Evolutionary conservation across 2,797 vertebrate genomes (phyloP), one percentile per base, ranked within the genome.

Genomic region (Cynopterus sphinx): DNA sequence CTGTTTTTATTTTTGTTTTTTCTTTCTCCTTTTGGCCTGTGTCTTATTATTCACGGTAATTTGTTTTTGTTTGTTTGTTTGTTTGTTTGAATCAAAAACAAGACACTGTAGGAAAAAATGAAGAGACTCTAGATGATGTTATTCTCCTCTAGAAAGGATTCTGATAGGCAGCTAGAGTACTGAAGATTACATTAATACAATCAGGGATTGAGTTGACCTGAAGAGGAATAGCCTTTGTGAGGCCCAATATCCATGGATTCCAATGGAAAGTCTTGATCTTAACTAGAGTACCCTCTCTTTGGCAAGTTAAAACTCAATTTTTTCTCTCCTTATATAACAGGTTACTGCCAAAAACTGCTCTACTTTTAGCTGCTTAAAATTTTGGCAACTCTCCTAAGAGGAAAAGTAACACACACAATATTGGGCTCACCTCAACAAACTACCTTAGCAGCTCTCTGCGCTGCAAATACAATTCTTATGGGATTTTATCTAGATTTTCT

Each of bases 341-440:
- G 41, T 78, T 39, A 84, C 15, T 78, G 15, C 39, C 63, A 36
- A 73, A 83, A 84, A 85, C 24, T 59, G n/a, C 67, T 81, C 61
- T 91, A 67, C 46, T 91, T 87, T 91, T 36, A 83, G 55, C 28
- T 75, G 31, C 57, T 87, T 91, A 83, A 51, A 36, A 79, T 94
- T 41, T 67, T 43, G 51, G 28, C 65, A 61, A n/a, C 36, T 53
- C 21, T 88, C 28, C 41, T 51, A 84, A 73, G 33, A 41, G 73
- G 7, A 63, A 90, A 91, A 94, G 26, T 46, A 82, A 74, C 13
- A 53, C 26, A 68, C 9, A 70, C 19, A 65, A 12, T 39, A 11
- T n/a, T 89, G 51, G 71, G 51, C 49, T 91, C 26, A 46, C 9
- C 7, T 88, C 49, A 85, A 70, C 43, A 15, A 87, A 67, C 6